phyloP scores from a whole-genome alignment of 2,888 invertebrate genomes.

The Hemithea aestivaria region DNA sequence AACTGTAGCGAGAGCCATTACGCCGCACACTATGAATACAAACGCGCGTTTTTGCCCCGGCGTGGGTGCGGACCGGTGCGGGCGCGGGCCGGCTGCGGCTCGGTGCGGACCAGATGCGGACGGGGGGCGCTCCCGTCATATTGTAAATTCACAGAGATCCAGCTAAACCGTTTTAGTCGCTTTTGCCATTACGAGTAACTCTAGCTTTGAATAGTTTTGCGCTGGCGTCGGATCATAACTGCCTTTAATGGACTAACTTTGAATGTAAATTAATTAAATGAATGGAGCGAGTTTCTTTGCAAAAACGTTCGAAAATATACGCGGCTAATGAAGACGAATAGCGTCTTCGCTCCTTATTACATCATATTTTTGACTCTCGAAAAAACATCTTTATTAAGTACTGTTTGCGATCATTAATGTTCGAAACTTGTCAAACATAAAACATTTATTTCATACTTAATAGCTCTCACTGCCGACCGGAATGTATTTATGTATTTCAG shows the following conservation, averaged over 20 bases:
- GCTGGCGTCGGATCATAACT: not conserved
- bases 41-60: conserved; percentile 8
- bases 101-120: not conserved
- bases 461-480: no score
- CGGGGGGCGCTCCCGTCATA: not conserved
- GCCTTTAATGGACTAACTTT: conserved; percentile 15
- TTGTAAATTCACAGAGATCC: not conserved
- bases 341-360: no score
- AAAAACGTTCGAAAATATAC: conserved; percentile 7
- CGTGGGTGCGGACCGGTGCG: not conserved
- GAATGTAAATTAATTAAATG: conserved; percentile 18
- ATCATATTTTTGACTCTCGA: no score
- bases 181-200: not conserved
- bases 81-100: not conserved
- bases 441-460: no score
- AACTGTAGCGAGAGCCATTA: conserved; percentile 4
- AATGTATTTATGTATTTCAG: no score
- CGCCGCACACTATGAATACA: conserved; percentile 10
- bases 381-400: no score
- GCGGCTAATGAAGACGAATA: conserved; percentile 11
- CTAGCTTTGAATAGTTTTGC: conserved; percentile 9
- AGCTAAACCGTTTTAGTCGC: conserved; percentile 6
- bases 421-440: no score
- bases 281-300: conserved; percentile 14
- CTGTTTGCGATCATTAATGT: no score